These are phyloP conservation scores for Capitulum mitella DNA, from an alignment of 2,888 invertebrate genomes.

Conservation along the genomic window DNA sequence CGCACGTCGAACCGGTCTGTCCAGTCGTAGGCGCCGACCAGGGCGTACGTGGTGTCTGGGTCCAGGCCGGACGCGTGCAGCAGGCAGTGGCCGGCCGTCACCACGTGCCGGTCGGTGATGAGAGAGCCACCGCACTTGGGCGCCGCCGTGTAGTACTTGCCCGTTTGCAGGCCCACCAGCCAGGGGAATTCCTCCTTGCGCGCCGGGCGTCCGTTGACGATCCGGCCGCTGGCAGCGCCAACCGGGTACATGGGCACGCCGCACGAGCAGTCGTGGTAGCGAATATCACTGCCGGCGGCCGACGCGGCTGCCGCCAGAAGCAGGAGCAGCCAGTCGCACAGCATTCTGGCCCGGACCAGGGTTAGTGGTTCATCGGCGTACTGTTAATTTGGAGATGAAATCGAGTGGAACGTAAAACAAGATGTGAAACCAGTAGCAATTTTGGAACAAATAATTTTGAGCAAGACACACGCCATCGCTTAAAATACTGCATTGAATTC, in stretches of 20 bases:
- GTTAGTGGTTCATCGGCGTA: too few species aligned
- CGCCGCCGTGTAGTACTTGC: not conserved
- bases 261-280: slow-evolving; percentile 16
- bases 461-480: too few species aligned
- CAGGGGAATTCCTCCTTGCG: not conserved
- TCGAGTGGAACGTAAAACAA: too few species aligned
- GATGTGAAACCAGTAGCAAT: too few species aligned
- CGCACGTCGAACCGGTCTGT: slow-evolving; percentile 5
- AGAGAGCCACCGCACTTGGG: slow-evolving; percentile 25
- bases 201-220: not conserved
- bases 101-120: slow-evolving; percentile 26
- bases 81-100: slow-evolving; percentile 26
- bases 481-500: too few species aligned
- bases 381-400: too few species aligned
- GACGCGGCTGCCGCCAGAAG: too few species aligned
- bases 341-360: too few species aligned
- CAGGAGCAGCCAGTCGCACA: too few species aligned
- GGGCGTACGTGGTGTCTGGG: slow-evolving; percentile 2
- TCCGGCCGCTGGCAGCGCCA: not conserved
- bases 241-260: slow-evolving; percentile 15
- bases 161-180: not conserved
- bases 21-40: slow-evolving; percentile 8
- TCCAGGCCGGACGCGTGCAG: not conserved
- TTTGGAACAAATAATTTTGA: too few species aligned
- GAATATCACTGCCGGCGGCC: too few species aligned